These are phyloP conservation scores for Melanotus villosus DNA, from an alignment of 2,888 invertebrate species.

Conservation along the genomic window DNA sequence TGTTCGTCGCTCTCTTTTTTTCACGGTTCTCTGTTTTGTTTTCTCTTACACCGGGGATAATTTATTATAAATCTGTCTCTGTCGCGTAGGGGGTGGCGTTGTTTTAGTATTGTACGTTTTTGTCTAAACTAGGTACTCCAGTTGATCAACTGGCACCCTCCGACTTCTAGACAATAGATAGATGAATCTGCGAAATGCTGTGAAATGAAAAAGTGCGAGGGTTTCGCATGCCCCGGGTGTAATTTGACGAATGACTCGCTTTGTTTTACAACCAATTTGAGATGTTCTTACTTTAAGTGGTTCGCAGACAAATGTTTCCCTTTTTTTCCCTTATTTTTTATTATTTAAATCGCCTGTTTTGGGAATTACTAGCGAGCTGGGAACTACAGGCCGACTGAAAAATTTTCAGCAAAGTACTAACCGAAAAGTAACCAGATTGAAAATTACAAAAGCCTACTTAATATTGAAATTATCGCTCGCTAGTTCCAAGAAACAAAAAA, in stretches of 20 bases:
- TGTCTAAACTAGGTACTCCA: conserved; percentile 34
- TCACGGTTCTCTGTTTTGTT: conserved; percentile 1
- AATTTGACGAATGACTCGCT: conserved; percentile 35
- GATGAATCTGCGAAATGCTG: conserved; percentile 32
- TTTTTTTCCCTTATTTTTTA: neutral
- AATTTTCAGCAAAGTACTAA: too few species aligned
- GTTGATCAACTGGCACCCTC: conserved; percentile 38
- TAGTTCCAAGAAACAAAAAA: neutral
- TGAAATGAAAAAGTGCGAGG: conserved; percentile 25
- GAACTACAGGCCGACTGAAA: too few species aligned
- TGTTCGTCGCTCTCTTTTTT: neutral
- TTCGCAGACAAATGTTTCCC: neutral
- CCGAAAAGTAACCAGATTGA: too few species aligned
- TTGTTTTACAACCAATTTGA: conserved; percentile 38
- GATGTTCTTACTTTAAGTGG: conserved; percentile 31
- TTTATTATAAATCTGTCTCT: conserved; percentile 21
- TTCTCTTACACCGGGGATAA: conserved; percentile 3
- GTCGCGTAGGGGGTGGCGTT: conserved; percentile 8
- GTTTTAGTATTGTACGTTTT: conserved; percentile 31
- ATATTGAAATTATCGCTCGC: too few species aligned
- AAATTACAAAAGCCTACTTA: neutral
- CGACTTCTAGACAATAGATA: conserved; percentile 40
- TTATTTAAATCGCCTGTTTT: neutral
- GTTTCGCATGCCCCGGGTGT: conserved; percentile 15
- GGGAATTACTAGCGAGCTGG: too few species aligned